These are phyloP conservation scores for Brachyistius frenatus DNA, from an alignment of 2,113 vertebrate genomes.

Conservation along the genomic window DNA sequence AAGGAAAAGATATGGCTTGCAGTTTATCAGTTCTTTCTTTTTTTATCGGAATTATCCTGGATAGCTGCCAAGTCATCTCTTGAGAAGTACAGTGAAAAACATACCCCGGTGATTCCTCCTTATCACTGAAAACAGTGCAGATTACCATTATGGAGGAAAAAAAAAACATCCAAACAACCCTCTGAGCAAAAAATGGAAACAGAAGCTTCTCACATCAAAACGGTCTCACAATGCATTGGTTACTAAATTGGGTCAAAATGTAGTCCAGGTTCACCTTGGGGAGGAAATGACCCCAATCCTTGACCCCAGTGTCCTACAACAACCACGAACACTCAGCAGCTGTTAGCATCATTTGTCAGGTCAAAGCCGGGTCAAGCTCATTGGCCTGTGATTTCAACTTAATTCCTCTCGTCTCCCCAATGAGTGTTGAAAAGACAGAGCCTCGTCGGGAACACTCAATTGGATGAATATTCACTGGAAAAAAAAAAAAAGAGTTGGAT, in stretches of 20 bases:
- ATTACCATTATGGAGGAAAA: background rate
- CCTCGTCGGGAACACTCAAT: slow-evolving; percentile 1
- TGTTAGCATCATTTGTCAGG: slow-evolving; percentile 59
- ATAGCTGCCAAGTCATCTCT: background rate
- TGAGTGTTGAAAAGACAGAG: slow-evolving; percentile 7
- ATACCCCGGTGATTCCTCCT: background rate
- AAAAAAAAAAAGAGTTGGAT: no score
- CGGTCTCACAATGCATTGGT: background rate
- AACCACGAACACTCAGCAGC: slow-evolving; percentile 56
- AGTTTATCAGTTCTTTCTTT: background rate
- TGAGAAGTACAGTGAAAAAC: background rate
- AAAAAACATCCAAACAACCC: background rate
- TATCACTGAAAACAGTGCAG: background rate
- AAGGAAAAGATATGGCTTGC: background rate
- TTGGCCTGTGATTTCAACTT: slow-evolving; percentile 34
- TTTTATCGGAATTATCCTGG: background rate
- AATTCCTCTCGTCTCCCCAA: slow-evolving; percentile 45
- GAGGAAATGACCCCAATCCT: slow-evolving; percentile 48
- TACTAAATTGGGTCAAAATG: slow-evolving; percentile 34
- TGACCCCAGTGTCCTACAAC: slow-evolving; percentile 45
- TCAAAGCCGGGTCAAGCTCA: slow-evolving; percentile 61
- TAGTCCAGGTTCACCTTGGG: slow-evolving; percentile 13
- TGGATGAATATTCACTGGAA: background rate
- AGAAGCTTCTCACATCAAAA: background rate
- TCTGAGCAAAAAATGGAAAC: background rate